Percentiles rank a stretch among this genome's conserved stretches.
Evolutionary conservation across 2,888 invertebrate genomes (phyloP).

Genomic region (Saturnia pavonia): DNA sequence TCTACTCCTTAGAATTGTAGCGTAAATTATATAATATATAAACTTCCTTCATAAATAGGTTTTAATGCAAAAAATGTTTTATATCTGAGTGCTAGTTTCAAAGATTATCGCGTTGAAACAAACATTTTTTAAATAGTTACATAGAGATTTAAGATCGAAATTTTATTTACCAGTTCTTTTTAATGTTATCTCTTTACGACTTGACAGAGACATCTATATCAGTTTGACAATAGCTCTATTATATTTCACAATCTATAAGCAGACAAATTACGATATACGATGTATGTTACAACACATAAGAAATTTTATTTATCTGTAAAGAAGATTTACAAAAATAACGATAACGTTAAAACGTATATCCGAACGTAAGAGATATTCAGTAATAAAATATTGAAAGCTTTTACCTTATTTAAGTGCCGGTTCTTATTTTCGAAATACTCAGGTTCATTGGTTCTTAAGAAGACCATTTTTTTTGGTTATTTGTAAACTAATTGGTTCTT

Average conservation of each 20-base stretch:
- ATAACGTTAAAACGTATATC: not conserved
- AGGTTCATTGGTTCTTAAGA: no score
- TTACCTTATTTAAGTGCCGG: no score
- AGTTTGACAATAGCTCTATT: not conserved
- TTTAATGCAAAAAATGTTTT: no score
- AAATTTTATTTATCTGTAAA: not conserved
- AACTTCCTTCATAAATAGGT: no score
- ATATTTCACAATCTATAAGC: not conserved
- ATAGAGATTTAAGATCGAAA: not conserved
- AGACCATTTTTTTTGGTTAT: no score
- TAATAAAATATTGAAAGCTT: not conserved
- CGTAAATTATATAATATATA: no score
- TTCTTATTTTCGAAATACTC: no score
- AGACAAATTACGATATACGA: not conserved
- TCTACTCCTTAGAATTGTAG: no score
- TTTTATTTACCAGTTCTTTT: not conserved
- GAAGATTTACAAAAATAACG: not conserved
- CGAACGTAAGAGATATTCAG: not conserved
- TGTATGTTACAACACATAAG: not conserved
- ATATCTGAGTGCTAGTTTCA: no score
- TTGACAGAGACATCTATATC: constrained; percentile 1
- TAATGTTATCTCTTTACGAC: not conserved
- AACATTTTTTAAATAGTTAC: not conserved
- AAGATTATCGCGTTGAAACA: no score
- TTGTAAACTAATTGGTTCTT: no score